phyloP scores from a whole-genome alignment of 1,140 invertebrate species.

The Melitaea cinxia region DNA sequence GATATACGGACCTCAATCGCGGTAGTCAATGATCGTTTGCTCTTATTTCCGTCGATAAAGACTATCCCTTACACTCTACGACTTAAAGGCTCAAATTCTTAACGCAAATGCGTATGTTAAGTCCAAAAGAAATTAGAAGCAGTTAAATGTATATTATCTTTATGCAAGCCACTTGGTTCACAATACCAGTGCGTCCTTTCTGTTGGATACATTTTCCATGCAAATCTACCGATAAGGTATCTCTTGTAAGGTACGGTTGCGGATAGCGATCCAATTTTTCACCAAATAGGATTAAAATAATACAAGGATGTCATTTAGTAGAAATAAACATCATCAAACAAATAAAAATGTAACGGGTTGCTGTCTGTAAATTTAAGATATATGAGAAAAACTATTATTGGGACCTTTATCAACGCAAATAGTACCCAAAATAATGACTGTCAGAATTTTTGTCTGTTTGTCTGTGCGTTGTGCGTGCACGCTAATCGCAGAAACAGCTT shows the following conservation, averaged over 20 bases:
- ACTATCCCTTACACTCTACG: constrained; percentile 48
- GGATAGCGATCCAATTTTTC: constrained; percentile 3
- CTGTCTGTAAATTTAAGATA: no score
- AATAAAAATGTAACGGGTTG: no score
- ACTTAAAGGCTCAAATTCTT: constrained; percentile 48
- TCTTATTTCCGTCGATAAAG: constrained; percentile 43
- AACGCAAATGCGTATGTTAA: constrained; percentile 46
- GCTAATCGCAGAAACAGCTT: no score
- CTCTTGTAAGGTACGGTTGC: constrained; percentile 8
- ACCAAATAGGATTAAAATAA: background rate
- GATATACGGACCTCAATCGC: constrained; percentile 73
- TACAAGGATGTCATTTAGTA: background rate
- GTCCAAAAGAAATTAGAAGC: constrained; percentile 53
- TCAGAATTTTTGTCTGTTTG: no score
- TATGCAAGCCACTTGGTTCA: constrained; percentile 78
- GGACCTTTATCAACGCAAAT: no score
- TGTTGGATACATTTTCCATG: constrained; percentile 63
- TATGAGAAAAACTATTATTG: no score
- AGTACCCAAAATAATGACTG: no score
- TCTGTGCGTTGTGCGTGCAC: no score
- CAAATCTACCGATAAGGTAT: constrained; percentile 61
- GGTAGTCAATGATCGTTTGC: constrained; percentile 70
- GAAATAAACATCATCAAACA: background rate
- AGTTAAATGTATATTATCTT: constrained; percentile 79
- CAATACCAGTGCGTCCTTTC: constrained; percentile 70